Conservation (phyloP, 2,797 vertebrate genomes). For the Leptatherina wallacei region DNA sequence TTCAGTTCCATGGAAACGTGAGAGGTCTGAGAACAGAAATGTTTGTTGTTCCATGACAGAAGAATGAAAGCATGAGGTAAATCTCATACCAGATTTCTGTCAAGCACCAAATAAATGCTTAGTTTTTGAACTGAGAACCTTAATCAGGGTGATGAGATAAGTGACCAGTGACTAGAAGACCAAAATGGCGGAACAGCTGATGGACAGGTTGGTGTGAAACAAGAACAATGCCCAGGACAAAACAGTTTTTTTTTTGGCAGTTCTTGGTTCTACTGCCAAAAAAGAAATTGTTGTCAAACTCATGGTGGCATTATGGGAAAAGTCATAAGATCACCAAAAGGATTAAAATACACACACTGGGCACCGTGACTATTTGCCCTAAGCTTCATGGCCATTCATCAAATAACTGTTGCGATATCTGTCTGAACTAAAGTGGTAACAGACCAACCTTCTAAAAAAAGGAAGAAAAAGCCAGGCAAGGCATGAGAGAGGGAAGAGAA, state of each 20-base stretch:
- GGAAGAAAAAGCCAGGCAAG: background rate
- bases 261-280: background rate
- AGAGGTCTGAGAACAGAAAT: constrained; percentile 38
- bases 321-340: background rate
- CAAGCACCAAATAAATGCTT: background rate
- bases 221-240: background rate
- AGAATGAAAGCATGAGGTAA: background rate
- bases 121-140: background rate
- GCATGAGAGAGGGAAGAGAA: constrained; percentile 13
- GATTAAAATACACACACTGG: background rate
- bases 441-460: background rate
- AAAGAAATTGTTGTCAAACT: background rate
- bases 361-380: background rate
- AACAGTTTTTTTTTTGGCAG: background rate
- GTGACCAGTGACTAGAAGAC: background rate
- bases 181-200: background rate
- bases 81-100: background rate
- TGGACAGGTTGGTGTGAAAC: background rate
- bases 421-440: constrained; percentile 13
- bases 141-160: background rate
- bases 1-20: constrained; percentile 30
- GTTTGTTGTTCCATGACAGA: constrained; percentile 24
- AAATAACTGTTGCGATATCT: background rate
- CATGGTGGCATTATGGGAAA: background rate
- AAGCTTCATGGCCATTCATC: background rate